Base-by-base conservation (phyloP, 2,888 invertebrate species). In the Sphecodes monilicornis region DNA sequence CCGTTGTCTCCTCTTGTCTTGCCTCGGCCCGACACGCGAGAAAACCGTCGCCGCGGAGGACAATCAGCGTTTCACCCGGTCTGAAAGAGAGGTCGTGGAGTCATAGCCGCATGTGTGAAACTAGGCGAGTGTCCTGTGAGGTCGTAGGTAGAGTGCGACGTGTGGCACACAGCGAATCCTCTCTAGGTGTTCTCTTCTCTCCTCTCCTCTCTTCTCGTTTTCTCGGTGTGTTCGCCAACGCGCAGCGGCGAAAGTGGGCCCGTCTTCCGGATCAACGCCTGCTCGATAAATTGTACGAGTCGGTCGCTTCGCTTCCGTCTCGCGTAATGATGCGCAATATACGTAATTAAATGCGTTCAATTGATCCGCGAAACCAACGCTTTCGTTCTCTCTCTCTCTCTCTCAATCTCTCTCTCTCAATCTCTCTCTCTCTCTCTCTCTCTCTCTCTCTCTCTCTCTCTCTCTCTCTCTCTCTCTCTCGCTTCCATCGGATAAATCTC, bases 191-290 rank as follows among this genome's bases (percentile, higher is more conserved):
- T 22, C 50, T 54, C 18, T 8, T 6, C 6, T 50, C 50, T 50
- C 1, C 8, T 22, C 50, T 50, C 50, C 22, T 16, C 54, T 54
- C n/a, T n/a, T n/a, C 32, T 8, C 3, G 64, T 8, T 10, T 32
- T 29, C 57, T 46, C 22, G 36, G 60, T 57, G 11, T 4, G 32
- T 39, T 22, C 36, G 41, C 41, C 68, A 68, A n/a, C 68, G 68
- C 39, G 68, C 68, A n/a, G 60, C 78, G 78, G 84, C 84, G 84
- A 84, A 84, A 84, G 84, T 82, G 73, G 83, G 73, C 73, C 70
- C 84, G 77, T 84, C 84, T 84, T 84, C 84, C 84, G 84, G 83
- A 84, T 84, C 83, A 84, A 82, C 84, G 84, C 36, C 73, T 82
- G 78, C 78, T 82, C 78, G 29, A 84, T 84, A 84, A 84, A 84